Percentiles rank a stretch among this genome's conserved stretches.
Conservation (phyloP, 2,888 invertebrate species). For the Drosophila multiciliata region DNA sequence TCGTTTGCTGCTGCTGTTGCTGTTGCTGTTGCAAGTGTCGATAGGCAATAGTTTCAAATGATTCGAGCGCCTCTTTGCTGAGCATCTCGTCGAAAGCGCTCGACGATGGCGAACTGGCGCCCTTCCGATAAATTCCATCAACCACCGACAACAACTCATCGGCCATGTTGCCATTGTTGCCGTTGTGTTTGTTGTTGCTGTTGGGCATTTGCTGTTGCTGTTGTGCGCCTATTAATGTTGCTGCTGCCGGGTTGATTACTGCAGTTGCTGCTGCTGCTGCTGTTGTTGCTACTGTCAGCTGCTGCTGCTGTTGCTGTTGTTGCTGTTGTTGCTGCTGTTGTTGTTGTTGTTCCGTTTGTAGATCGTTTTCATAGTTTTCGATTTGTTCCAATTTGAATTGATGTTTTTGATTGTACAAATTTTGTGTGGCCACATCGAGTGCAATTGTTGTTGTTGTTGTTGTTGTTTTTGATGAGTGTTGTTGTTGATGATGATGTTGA, state of each 20-base stretch:
- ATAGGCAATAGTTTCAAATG: conserved; percentile 84
- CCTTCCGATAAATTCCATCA: conserved; percentile 82
- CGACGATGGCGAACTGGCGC: conserved; percentile 77
- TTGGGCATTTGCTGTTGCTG: conserved; percentile 46
- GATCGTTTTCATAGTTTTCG: conserved; percentile 83
- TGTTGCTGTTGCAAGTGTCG: conserved; percentile 73
- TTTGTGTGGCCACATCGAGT: conserved; percentile 81
- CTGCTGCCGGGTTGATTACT: conserved; percentile 46
- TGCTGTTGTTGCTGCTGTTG: conserved; percentile 26
- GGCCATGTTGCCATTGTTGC: conserved; percentile 48
- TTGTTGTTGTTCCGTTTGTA: conserved; percentile 70
- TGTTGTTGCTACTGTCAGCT: conserved; percentile 43
- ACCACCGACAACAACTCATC: conserved; percentile 74
- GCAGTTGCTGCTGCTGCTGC: conserved; percentile 48
- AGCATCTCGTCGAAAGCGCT: conserved; percentile 81
- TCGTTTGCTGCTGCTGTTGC: conserved; percentile 32
- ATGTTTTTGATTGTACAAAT: conserved; percentile 81
- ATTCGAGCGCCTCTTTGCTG: conserved; percentile 82
- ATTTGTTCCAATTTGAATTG: conserved; percentile 83
- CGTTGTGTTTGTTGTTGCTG: conserved; percentile 38
- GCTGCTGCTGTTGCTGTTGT: conserved; percentile 29
- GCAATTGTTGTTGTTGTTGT: conserved; percentile 59
- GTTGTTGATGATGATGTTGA: conserved; percentile 39
- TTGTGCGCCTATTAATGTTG: conserved; percentile 48
- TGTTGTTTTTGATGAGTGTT: conserved; percentile 50